Evolutionary conservation across 2,113 vertebrate species (phyloP).

Genomic region (Chrysemys picta): DNA sequence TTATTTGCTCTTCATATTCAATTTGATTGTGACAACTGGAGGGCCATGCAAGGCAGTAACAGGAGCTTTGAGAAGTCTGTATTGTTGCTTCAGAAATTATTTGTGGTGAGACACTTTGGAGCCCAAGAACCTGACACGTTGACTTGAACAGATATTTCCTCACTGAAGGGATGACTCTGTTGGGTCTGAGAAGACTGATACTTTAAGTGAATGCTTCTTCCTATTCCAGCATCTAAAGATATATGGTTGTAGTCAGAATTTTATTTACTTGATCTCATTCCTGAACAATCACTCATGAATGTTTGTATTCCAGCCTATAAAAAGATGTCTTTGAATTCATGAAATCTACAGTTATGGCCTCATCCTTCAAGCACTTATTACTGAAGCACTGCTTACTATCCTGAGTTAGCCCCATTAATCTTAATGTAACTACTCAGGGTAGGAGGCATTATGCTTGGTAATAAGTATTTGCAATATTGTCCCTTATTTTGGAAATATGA

Average conservation of each 20-base stretch:
- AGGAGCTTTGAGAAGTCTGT: conserved; percentile 58
- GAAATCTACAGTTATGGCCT: conserved; percentile 44
- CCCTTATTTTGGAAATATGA: neutral
- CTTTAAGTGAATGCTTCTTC: neutral
- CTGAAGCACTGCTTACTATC: neutral
- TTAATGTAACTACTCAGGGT: conserved; percentile 11
- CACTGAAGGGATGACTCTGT: neutral
- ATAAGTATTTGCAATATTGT: neutral
- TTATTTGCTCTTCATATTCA: neutral
- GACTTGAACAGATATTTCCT: neutral
- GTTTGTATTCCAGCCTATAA: conserved; percentile 21
- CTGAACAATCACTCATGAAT: neutral
- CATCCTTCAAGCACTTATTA: neutral
- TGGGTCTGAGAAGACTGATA: neutral
- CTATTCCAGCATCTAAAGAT: neutral
- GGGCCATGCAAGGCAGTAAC: accelerated
- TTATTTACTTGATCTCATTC: conserved; percentile 3
- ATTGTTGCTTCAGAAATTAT: conserved; percentile 56
- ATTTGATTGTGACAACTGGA: neutral
- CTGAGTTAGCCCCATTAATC: neutral
- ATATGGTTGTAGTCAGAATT: neutral
- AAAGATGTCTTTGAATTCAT: conserved; percentile 27
- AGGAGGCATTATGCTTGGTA: neutral
- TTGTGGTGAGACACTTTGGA: neutral
- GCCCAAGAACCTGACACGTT: neutral